A percentile compares a stretch with the other conserved stretches of the same genome.
phyloP scores from a whole-genome alignment of 2,888 invertebrate genomes.

The Yponomeuta cagnagella region DNA sequence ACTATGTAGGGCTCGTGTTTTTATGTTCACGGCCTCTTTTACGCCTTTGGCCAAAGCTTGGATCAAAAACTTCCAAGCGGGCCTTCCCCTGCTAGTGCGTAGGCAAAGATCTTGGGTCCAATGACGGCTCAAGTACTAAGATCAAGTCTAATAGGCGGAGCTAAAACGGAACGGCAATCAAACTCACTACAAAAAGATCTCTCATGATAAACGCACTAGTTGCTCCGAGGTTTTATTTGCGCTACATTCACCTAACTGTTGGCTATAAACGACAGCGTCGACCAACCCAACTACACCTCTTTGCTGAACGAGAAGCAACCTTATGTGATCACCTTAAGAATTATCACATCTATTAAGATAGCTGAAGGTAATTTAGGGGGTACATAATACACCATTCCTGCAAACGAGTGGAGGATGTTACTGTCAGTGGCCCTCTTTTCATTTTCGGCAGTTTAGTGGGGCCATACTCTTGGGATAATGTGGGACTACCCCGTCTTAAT shows the following conservation, averaged over 20 bases:
- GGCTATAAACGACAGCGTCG: slow-evolving; percentile 7
- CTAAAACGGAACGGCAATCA: slow-evolving; percentile 5
- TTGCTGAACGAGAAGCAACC: neutral
- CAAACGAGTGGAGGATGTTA: slow-evolving; percentile 27
- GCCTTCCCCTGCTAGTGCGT: too few species aligned
- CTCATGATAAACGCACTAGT: slow-evolving; percentile 13
- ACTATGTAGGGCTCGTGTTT: neutral
- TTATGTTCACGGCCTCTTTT: neutral
- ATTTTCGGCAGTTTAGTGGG: slow-evolving; percentile 12
- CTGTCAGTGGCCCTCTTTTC: slow-evolving; percentile 17
- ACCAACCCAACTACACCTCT: neutral
- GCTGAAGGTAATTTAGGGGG: neutral
- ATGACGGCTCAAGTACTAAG: neutral
- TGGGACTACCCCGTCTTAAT: neutral
- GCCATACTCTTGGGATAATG: slow-evolving; percentile 2
- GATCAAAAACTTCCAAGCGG: neutral
- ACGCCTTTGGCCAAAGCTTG: neutral
- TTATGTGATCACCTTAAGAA: neutral
- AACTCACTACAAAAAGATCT: slow-evolving; percentile 3
- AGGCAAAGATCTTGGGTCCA: neutral
- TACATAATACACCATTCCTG: slow-evolving; percentile 35
- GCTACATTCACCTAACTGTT: slow-evolving; percentile 7
- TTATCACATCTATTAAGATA: neutral
- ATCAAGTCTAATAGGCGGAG: neutral
- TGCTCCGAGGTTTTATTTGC: slow-evolving; percentile 10